Conservation (phyloP, 2,888 invertebrate species). For the Diarsia brunnea region DNA sequence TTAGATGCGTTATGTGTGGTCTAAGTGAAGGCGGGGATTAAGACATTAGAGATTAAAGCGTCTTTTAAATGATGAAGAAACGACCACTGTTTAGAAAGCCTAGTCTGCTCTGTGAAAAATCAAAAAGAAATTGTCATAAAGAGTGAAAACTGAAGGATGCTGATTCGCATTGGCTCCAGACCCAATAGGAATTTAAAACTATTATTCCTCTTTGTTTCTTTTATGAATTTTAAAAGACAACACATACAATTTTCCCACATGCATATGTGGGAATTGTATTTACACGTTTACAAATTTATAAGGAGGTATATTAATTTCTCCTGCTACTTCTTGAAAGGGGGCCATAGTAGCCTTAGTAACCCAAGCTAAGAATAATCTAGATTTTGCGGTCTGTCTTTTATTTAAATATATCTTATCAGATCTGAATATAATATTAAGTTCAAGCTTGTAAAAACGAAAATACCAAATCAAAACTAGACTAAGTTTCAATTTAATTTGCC, state of each 20-base stretch:
- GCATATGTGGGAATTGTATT: no score
- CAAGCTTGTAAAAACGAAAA: not conserved
- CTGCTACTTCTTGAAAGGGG: not conserved
- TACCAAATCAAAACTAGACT: not conserved
- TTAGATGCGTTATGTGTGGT: slow-evolving; percentile 59
- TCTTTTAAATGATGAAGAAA: not conserved
- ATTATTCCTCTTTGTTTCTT: no score
- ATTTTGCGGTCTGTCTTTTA: no score
- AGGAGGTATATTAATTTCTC: not conserved
- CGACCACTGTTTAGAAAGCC: not conserved
- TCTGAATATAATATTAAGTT: not conserved
- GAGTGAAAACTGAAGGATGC: not conserved
- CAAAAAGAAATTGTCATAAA: not conserved
- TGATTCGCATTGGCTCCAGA: not conserved
- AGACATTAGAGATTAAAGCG: not conserved
- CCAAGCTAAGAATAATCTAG: not conserved
- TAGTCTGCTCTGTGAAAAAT: no score
- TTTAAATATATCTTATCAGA: not conserved
- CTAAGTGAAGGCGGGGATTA: slow-evolving; percentile 57
- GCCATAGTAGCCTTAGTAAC: not conserved
- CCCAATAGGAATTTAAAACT: no score
- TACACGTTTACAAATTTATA: no score
- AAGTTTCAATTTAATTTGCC: not conserved
- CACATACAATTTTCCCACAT: no score
- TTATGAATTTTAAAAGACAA: no score